phyloP scores from a whole-genome alignment of 2,797 vertebrate genomes.

The Gallinago solitaria region DNA sequence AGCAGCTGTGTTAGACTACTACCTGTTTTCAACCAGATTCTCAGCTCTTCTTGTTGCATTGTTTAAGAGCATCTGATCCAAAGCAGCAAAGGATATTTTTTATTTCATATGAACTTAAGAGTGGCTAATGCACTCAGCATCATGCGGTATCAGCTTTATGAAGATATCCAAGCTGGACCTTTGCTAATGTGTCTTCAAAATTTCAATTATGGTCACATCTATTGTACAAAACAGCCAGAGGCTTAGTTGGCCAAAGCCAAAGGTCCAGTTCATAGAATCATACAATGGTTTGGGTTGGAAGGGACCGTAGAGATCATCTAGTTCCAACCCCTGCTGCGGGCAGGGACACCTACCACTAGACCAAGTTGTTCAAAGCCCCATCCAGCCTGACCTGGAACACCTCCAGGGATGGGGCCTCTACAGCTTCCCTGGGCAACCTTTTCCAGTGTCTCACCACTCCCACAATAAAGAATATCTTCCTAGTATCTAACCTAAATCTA shows the following conservation, averaged over 20 bases:
- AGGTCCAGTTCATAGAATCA: background rate
- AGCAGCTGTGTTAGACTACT: background rate
- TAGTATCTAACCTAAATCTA: background rate
- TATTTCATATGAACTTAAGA: background rate
- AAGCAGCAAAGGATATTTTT: background rate
- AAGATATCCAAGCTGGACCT: background rate
- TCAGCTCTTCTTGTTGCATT: background rate
- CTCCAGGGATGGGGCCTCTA: background rate
- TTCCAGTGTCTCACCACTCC: background rate
- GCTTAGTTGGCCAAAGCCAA: background rate
- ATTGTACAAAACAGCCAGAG: background rate
- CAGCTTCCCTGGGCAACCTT: background rate
- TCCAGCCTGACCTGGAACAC: background rate
- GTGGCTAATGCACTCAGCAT: background rate
- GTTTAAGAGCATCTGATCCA: background rate
- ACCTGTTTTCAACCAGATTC: conserved; percentile 10
- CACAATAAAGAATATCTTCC: background rate
- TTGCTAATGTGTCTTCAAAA: background rate
- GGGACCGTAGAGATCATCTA: background rate
- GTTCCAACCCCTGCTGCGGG: background rate
- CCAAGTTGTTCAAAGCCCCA: background rate
- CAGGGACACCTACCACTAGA: background rate
- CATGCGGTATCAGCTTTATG: background rate
- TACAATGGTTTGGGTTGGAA: background rate
- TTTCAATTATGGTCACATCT: background rate